Percentiles rank a stretch among this genome's conserved stretches.
These are phyloP conservation scores for Psylliodes chrysocephalus DNA, from an alignment of 2,888 invertebrate genomes.

Conservation along the genomic window DNA sequence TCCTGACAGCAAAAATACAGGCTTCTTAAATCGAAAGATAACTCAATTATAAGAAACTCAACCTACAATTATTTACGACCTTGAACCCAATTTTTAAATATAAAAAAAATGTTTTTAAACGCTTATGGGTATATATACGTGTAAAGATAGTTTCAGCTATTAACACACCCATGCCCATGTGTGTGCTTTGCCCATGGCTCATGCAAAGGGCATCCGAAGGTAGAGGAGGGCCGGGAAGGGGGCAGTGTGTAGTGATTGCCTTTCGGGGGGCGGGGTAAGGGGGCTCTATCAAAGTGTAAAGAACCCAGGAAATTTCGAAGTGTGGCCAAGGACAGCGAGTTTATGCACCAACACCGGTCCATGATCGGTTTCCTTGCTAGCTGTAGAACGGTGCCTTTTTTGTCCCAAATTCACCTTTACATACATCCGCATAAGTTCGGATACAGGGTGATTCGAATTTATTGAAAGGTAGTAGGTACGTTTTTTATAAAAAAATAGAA, in stretches of 20 bases:
- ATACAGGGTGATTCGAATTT: conserved; percentile 24
- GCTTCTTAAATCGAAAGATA: not conserved
- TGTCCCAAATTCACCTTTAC: conserved; percentile 26
- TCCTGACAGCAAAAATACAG: conserved; percentile 7
- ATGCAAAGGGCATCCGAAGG: conserved; percentile 3
- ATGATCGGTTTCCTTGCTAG: not conserved
- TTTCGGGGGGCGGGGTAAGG: conserved; percentile 24
- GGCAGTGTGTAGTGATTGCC: conserved; percentile 11
- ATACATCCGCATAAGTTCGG: conserved; percentile 22
- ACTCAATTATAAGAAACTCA: conserved; percentile 4
- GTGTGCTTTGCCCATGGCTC: conserved; percentile 5
- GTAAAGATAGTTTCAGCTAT: not conserved
- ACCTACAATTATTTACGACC: conserved; percentile 1
- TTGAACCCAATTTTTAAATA: conserved; percentile 3
- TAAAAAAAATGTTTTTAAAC: not conserved
- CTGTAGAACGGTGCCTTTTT: conserved; percentile 21
- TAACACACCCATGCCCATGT: conserved; percentile 1
- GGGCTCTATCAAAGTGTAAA: conserved; percentile 43
- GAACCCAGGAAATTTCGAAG: conserved; percentile 45
- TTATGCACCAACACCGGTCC: conserved; percentile 36
- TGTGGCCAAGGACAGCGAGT: conserved; percentile 43
- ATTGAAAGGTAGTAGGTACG: too few relatives aligned
- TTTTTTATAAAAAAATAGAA: too few relatives aligned
- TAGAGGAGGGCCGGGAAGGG: not conserved
- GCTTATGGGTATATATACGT: not conserved